Base-by-base conservation (phyloP, 2,113 vertebrate species). In the Apodemus speciosus region DNA sequence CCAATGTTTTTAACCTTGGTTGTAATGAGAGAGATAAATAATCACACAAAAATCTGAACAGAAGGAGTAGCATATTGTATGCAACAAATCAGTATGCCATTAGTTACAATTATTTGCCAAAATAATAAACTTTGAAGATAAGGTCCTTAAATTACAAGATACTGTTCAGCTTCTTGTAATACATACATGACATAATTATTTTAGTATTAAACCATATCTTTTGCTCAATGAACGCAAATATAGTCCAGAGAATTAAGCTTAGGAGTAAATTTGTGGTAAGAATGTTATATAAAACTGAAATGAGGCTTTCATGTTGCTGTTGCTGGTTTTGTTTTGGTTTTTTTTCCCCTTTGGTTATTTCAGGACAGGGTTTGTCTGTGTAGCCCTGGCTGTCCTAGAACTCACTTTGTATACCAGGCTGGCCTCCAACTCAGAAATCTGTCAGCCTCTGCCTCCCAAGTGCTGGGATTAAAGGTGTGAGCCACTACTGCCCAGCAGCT, bases 1-100 rank as follows among this genome's bases (percentile, higher is more conserved):
- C 81, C 96, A 97, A 75, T 92, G 73, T 95, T 97, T 53, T 90
- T 92, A 96, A 95, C 89, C 93, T 97, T 88, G 53, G 84, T 87
- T 97, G n/a, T 94, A 94, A 94, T 53, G 72, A 86, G 85, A 80
- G 66, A 94, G 58, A 94, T 88, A 96, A 96, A 95, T 60, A 94
- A 85, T 85, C 69, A 68, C 20, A 80, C 10, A 94, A 85, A 96
- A 91, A 92, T 51, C 60, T 91, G 80, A 95, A 81, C 94, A 95
- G 93, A 97, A 96, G 89, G 89, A 92, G 64, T 87, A 96, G 40
- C 93, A 96, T 96, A 96, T 93, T 96, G 85, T 77, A 77, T 4
- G 27, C 8, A n/a, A 15, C 58, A 23, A 79, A 53, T 89, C 79
- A 80, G 51, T 94, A 92, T 96, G 92, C 79, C 69, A 89, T 80